Evolutionary conservation across 92 coral and sea anemone genomes (phyloP).

Genomic region (Bergia sp.): DNA sequence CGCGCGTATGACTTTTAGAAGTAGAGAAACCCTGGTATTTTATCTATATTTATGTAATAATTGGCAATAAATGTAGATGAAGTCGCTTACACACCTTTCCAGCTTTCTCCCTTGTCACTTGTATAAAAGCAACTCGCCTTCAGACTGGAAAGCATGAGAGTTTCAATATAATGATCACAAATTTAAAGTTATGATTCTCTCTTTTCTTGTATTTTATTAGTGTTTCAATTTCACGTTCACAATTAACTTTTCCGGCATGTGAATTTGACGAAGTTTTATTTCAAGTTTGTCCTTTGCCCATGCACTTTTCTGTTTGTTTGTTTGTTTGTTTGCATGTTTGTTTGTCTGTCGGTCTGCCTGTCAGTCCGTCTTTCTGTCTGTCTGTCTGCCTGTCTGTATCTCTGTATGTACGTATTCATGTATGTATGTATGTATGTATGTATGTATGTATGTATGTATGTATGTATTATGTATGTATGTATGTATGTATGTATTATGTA

Average conservation of each 20-base stretch:
- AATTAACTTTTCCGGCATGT: neutral
- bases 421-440: too few relatives aligned
- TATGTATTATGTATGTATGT: too few relatives aligned
- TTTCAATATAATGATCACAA: neutral
- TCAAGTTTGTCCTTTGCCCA: neutral
- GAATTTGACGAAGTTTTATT: neutral
- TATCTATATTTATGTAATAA: too few relatives aligned
- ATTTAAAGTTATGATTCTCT: neutral
- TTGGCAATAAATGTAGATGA: too few relatives aligned
- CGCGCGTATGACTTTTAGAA: too few relatives aligned
- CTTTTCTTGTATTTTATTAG: neutral
- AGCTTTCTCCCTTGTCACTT: constrained; percentile 33
- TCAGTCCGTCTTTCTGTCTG: neutral
- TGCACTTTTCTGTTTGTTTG: neutral
- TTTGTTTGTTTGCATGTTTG: too few relatives aligned
- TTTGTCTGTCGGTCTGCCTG: too few relatives aligned
- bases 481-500: neutral
- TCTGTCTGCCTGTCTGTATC: too few relatives aligned
- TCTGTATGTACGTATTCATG: too few relatives aligned
- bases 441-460: neutral
- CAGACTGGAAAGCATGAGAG: neutral
- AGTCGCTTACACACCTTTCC: constrained; percentile 25
- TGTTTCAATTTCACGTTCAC: neutral
- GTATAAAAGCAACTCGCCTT: constrained; percentile 41
- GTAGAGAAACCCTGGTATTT: too few relatives aligned